Evolutionary conservation across 2,888 invertebrate genomes (phyloP).

Genomic region (Physocephala rufipes): DNA sequence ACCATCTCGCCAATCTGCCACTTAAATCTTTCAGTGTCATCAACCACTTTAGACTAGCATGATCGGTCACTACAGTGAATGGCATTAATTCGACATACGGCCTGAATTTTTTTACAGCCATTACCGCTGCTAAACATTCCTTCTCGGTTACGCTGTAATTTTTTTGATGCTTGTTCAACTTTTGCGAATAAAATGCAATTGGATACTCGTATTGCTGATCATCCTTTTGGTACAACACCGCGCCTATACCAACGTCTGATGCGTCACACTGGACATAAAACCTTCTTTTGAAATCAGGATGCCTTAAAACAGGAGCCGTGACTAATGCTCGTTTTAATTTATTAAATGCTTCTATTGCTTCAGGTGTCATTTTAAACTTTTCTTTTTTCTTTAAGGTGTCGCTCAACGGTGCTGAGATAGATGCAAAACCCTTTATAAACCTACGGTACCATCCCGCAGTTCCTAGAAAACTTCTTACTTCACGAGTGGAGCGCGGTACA

Average conservation of each 20-base stretch:
- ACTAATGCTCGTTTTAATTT: slow-evolving; percentile 5
- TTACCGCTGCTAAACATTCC: slow-evolving; percentile 40
- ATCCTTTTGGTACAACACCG: neutral
- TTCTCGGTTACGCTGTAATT: slow-evolving; percentile 42
- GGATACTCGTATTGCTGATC: neutral
- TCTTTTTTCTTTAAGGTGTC: slow-evolving; percentile 12
- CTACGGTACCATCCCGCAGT: slow-evolving; percentile 42
- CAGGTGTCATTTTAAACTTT: slow-evolving; percentile 5
- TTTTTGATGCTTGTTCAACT: too few relatives aligned
- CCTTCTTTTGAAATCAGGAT: neutral
- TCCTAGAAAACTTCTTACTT: slow-evolving; percentile 32
- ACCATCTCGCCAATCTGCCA: slow-evolving; percentile 14
- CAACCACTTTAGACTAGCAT: slow-evolving; percentile 21
- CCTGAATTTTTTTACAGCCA: slow-evolving; percentile 38
- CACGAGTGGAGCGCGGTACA: slow-evolving; percentile 1
- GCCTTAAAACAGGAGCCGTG: neutral
- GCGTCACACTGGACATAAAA: slow-evolving; percentile 15
- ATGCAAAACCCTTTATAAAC: slow-evolving; percentile 34
- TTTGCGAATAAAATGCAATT: slow-evolving; percentile 2
- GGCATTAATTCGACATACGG: slow-evolving; percentile 42
- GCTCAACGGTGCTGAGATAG: slow-evolving; percentile 28
- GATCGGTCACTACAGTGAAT: slow-evolving; percentile 16
- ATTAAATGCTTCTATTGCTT: neutral
- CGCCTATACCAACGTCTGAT: neutral
- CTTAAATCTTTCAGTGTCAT: slow-evolving; percentile 13